phyloP scores from a whole-genome alignment of 53 echinoderm and acorn worm species.

The Pentamera pediparva region DNA sequence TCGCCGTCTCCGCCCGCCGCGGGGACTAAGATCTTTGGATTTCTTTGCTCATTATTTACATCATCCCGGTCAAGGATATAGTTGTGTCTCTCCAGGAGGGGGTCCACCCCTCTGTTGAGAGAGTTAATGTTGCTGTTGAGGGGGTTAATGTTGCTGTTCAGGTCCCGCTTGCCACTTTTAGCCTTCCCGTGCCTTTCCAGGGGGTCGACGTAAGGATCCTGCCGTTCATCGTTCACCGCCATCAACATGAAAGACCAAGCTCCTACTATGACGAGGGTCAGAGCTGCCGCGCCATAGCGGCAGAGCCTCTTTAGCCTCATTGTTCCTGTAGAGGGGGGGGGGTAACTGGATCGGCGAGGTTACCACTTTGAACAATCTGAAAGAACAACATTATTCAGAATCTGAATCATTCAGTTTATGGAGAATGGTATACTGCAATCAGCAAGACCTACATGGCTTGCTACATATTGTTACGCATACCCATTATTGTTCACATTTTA shows the following conservation, averaged over 20 bases:
- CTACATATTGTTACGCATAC: no score
- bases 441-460: not conserved
- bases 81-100: not conserved
- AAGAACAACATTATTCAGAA: no score
- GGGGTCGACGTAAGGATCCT: not conserved
- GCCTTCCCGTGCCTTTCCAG: not conserved
- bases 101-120: not conserved
- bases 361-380: not conserved
- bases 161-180: slow-evolving; percentile 22
- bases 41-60: not conserved
- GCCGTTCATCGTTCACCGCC: not conserved
- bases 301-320: slow-evolving; percentile 28
- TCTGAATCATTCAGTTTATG: no score
- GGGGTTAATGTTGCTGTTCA: slow-evolving; percentile 3
- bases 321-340: not conserved
- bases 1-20: no score
- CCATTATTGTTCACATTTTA: no score
- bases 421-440: no score
- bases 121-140: not conserved
- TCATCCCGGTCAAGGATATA: slow-evolving; percentile 1
- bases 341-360: not conserved
- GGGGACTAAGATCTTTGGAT: not conserved
- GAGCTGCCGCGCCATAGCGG: not conserved
- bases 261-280: not conserved
- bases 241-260: slow-evolving; percentile 20